These are phyloP conservation scores for Rhabditoides inermis DNA, from an alignment of 2,888 invertebrate genomes.

Conservation along the genomic window DNA sequence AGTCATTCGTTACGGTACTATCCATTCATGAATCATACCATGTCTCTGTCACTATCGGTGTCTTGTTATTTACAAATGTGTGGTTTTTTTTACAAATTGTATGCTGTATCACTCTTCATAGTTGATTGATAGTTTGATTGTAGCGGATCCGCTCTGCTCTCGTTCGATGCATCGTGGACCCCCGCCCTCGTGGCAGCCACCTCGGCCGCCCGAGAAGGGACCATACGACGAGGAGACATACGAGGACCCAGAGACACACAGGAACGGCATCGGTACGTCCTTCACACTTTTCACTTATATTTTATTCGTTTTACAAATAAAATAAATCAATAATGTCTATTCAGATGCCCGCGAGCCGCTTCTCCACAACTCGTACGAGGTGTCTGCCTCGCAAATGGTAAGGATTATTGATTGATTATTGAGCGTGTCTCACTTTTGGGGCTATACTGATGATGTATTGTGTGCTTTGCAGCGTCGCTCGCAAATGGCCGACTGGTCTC, in stretches of 20 bases:
- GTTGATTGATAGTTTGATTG: too few species aligned
- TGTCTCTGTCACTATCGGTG: too few species aligned
- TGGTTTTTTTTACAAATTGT: too few species aligned
- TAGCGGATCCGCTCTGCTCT: too few species aligned
- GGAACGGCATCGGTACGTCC: background rate
- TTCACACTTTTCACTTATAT: background rate
- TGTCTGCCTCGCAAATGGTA: slow-evolving; percentile 27
- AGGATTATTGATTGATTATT: too few species aligned
- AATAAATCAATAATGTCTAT: background rate
- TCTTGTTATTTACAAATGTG: too few species aligned
- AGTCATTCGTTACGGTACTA: too few species aligned
- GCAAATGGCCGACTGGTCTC: slow-evolving; percentile 6
- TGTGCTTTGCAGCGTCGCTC: slow-evolving; percentile 19
- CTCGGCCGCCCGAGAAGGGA: slow-evolving; percentile 22
- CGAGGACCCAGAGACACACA: slow-evolving; percentile 27
- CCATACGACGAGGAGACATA: slow-evolving; percentile 22
- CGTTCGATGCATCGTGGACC: too few species aligned
- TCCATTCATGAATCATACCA: too few species aligned
- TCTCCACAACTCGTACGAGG: slow-evolving; percentile 27
- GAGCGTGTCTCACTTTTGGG: too few species aligned
- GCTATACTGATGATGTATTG: too few species aligned
- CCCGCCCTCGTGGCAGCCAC: slow-evolving; percentile 29
- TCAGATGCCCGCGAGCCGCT: background rate
- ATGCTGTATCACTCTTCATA: too few species aligned
- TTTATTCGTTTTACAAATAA: background rate